A percentile compares a stretch with the other conserved stretches of the same genome.
phyloP scores from a whole-genome alignment of 2,113 vertebrate species.

The Phylloscopus whistleri region DNA sequence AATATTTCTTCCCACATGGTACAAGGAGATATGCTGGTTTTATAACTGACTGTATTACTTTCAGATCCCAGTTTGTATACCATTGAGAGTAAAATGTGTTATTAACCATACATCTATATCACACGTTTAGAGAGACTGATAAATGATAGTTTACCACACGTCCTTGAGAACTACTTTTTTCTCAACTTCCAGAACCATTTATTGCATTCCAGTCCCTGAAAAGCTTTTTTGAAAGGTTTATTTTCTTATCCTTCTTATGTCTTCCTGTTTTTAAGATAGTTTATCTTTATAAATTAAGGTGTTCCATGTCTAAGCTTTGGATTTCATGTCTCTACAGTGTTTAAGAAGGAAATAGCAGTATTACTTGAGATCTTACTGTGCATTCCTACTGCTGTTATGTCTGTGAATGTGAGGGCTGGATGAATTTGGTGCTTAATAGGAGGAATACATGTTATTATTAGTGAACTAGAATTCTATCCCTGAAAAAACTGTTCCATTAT shows the following conservation, averaged over 20 bases:
- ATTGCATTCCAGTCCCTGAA: neutral
- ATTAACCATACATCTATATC: constrained; percentile 32
- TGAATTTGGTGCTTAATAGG: neutral
- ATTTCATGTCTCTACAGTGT: neutral
- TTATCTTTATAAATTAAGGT: neutral
- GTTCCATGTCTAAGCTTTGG: neutral
- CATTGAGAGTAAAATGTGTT: constrained; percentile 45
- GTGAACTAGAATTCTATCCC: neutral
- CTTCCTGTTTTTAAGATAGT: neutral
- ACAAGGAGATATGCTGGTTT: neutral
- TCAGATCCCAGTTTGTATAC: constrained; percentile 14
- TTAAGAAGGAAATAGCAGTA: neutral
- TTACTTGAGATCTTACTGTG: neutral
- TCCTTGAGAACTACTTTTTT: constrained; percentile 38
- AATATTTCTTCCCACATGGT: neutral
- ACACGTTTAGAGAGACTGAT: neutral
- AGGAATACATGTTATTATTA: neutral
- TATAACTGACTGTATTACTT: constrained; percentile 18
- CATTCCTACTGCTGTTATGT: neutral
- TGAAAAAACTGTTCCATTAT: neutral
- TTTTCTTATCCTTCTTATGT: neutral
- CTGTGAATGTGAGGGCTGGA: neutral
- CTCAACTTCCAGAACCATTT: constrained; percentile 1
- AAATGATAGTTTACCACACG: constrained; percentile 13
- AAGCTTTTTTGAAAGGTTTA: neutral